These are phyloP conservation scores for Diloba caeruleocephala DNA, from an alignment of 2,888 invertebrate genomes.

Conservation along the genomic window DNA sequence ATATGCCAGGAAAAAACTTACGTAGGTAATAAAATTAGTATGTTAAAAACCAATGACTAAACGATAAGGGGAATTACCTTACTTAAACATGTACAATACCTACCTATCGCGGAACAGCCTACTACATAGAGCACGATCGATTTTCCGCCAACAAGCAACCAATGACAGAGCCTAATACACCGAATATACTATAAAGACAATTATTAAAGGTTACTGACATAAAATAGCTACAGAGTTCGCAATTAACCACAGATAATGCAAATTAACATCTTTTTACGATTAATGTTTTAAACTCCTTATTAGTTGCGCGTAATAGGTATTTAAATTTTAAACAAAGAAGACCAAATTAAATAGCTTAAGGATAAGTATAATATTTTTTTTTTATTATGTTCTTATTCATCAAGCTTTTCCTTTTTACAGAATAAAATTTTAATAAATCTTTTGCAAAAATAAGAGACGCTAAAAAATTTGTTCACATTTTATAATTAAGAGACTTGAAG, in stretches of 20 bases:
- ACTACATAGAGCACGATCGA: slow-evolving; percentile 54
- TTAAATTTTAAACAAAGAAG: too few relatives aligned
- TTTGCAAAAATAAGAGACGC: too few relatives aligned
- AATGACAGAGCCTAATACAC: slow-evolving; percentile 36
- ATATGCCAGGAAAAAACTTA: slow-evolving; percentile 28
- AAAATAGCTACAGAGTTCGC: background rate
- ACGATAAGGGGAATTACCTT: slow-evolving; percentile 30
- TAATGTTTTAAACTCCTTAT: too few relatives aligned
- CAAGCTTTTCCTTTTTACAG: too few relatives aligned
- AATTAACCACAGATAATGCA: slow-evolving; percentile 6
- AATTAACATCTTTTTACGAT: background rate
- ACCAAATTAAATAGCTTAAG: too few relatives aligned
- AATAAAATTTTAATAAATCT: too few relatives aligned
- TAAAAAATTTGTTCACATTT: too few relatives aligned
- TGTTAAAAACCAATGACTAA: slow-evolving; percentile 35
- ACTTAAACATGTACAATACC: slow-evolving; percentile 10
- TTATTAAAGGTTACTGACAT: slow-evolving; percentile 14
- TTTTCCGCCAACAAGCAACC: slow-evolving; percentile 55
- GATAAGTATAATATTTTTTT: too few relatives aligned
- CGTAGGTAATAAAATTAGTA: slow-evolving; percentile 1
- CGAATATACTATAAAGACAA: slow-evolving; percentile 13
- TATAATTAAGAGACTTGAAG: slow-evolving; percentile 22
- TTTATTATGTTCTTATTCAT: too few relatives aligned
- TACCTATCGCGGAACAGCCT: slow-evolving; percentile 29
- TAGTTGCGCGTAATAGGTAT: too few relatives aligned